Evolutionary conservation across 1,140 invertebrate genomes (phyloP).

Genomic region (Meloidogyne exigua): DNA sequence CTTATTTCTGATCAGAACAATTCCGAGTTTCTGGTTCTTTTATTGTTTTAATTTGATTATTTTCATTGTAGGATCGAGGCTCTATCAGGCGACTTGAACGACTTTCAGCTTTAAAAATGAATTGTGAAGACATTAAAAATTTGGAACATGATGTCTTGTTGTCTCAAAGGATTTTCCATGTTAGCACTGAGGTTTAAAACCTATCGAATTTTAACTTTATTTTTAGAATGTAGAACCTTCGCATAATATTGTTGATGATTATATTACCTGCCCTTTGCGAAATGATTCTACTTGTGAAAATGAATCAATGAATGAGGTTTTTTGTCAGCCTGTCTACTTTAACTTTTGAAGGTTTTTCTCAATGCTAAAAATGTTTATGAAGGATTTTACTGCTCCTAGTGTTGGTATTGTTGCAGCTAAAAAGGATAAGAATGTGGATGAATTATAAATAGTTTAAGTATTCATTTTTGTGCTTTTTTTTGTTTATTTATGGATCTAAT

Average conservation of each 20-base stretch:
- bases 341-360: slow-evolving; percentile 4
- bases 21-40: no score
- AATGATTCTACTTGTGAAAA: neutral
- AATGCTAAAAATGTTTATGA: slow-evolving; percentile 18
- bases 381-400: slow-evolving; percentile 20
- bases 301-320: slow-evolving; percentile 15
- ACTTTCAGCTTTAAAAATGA: slow-evolving; percentile 10
- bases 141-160: slow-evolving; percentile 14
- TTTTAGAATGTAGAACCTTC: slow-evolving; percentile 1
- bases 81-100: neutral
- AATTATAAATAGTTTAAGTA: neutral
- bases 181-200: slow-evolving; percentile 11
- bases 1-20: no score
- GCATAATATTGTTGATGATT: slow-evolving; percentile 15
- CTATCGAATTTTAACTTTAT: neutral
- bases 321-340: neutral
- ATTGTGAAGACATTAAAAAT: neutral
- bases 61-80: neutral
- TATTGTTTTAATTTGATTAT: neutral
- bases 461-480: neutral
- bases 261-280: slow-evolving; percentile 11
- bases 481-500: neutral
- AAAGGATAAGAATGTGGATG: neutral
- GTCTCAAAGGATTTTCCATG: slow-evolving; percentile 11
- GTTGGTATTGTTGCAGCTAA: slow-evolving; percentile 14